A percentile compares a stretch with the other conserved stretches of the same genome.
Evolutionary conservation across 1,140 invertebrate genomes (phyloP).

Genomic region (Penaeus indicus): DNA sequence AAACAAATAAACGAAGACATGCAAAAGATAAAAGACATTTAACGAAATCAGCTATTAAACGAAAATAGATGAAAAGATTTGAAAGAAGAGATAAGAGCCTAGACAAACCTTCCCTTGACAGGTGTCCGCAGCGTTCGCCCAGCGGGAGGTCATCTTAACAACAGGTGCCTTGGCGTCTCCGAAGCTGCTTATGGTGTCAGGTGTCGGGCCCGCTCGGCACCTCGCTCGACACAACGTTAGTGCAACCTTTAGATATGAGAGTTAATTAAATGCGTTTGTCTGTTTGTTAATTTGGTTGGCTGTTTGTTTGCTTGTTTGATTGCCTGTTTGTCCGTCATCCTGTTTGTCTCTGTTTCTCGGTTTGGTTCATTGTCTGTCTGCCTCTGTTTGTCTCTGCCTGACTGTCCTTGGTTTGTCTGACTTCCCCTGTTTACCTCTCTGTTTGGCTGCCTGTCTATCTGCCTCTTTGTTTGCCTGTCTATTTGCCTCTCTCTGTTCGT

Average conservation of each 20-base stretch:
- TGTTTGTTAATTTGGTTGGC: background rate
- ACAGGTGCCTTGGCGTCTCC: conserved; percentile 86
- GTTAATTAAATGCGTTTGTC: background rate
- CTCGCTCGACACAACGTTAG: conserved; percentile 80
- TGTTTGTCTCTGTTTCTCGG: too few species aligned
- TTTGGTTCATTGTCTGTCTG: too few species aligned
- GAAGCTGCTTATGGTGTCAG: conserved; percentile 89
- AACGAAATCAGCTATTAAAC: too few species aligned
- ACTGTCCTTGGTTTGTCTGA: too few species aligned
- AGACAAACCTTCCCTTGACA: background rate
- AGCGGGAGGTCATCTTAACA: conserved; percentile 84
- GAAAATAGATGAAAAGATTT: too few species aligned
- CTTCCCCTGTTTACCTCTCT: too few species aligned
- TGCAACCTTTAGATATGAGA: background rate
- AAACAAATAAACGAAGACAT: too few species aligned
- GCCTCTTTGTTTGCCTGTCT: too few species aligned
- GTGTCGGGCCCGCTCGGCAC: conserved; percentile 84
- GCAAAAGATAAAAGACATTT: too few species aligned
- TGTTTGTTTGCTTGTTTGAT: background rate
- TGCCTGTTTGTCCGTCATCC: background rate
- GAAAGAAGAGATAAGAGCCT: too few species aligned
- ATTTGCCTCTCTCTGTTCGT: too few species aligned
- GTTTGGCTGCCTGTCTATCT: background rate
- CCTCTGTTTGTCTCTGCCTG: too few species aligned
- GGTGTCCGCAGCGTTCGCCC: conserved; percentile 77